These are phyloP conservation scores for Amiota communis DNA, from an alignment of 2,888 invertebrate genomes.

Conservation along the genomic window DNA sequence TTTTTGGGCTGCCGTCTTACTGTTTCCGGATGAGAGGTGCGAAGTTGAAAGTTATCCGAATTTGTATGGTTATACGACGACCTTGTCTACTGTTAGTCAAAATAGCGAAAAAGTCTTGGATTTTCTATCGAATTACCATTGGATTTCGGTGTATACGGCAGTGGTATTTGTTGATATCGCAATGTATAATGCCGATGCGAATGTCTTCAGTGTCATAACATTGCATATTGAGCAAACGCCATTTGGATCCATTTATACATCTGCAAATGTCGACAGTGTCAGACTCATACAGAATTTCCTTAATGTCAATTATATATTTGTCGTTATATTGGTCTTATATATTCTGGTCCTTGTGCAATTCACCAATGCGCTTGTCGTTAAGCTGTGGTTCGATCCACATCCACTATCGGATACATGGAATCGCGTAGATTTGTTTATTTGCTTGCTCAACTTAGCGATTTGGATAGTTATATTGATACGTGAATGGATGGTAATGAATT, in stretches of 20 bases:
- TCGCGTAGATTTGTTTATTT: constrained; percentile 51
- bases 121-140: constrained; percentile 50
- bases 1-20: constrained; percentile 28
- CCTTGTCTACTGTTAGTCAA: constrained; percentile 53
- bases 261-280: constrained; percentile 47
- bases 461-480: constrained; percentile 44
- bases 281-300: constrained; percentile 54
- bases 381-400: constrained; percentile 42
- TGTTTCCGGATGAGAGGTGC: constrained; percentile 39
- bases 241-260: constrained; percentile 48
- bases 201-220: constrained; percentile 59
- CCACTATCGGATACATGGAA: constrained; percentile 54
- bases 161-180: constrained; percentile 63
- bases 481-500: constrained; percentile 46
- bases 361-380: constrained; percentile 44
- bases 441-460: constrained; percentile 48
- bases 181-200: constrained; percentile 57
- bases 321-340: constrained; percentile 50
- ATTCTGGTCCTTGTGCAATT: constrained; percentile 49
- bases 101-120: constrained; percentile 54
- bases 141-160: constrained; percentile 56
- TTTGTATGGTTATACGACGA: constrained; percentile 48
- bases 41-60: constrained; percentile 45
- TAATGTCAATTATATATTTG: constrained; percentile 41
- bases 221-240: constrained; percentile 58